These are phyloP conservation scores for Xylota segnis DNA, from an alignment of 2,888 invertebrate genomes.

Conservation along the genomic window DNA sequence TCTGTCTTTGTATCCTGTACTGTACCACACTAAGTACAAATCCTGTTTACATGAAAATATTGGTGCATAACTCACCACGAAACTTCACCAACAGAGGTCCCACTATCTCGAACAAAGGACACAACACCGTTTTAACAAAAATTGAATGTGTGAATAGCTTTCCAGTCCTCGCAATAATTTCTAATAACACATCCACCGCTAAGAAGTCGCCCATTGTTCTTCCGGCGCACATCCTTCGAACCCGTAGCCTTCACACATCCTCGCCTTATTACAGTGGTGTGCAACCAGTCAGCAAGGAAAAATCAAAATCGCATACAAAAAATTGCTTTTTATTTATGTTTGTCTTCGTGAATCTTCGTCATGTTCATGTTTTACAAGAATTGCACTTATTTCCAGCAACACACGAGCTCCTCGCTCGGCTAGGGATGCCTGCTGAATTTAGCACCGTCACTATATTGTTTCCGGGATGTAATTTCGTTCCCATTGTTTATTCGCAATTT, in stretches of 20 bases:
- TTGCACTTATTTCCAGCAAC: constrained; percentile 36
- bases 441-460: constrained; percentile 66
- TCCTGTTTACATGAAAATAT: too few relatives aligned
- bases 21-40: too few relatives aligned
- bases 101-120: not conserved
- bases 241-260: not conserved
- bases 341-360: constrained; percentile 11
- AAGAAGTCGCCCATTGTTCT: constrained; percentile 46
- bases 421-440: constrained; percentile 50
- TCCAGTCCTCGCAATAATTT: constrained; percentile 20
- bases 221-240: not conserved
- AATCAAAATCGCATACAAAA: constrained; percentile 36
- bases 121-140: not conserved
- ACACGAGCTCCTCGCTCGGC: constrained; percentile 3
- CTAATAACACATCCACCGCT: constrained; percentile 27
- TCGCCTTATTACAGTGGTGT: not conserved
- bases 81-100: too few relatives aligned
- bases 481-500: constrained; percentile 62
- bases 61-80: too few relatives aligned
- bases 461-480: constrained; percentile 66
- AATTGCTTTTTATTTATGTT: constrained; percentile 32
- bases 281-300: not conserved
- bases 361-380: constrained; percentile 35
- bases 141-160: constrained; percentile 35
- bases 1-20: too few relatives aligned